Conservation (phyloP, 1,140 invertebrate genomes). For the Zaprionus capensis region DNA sequence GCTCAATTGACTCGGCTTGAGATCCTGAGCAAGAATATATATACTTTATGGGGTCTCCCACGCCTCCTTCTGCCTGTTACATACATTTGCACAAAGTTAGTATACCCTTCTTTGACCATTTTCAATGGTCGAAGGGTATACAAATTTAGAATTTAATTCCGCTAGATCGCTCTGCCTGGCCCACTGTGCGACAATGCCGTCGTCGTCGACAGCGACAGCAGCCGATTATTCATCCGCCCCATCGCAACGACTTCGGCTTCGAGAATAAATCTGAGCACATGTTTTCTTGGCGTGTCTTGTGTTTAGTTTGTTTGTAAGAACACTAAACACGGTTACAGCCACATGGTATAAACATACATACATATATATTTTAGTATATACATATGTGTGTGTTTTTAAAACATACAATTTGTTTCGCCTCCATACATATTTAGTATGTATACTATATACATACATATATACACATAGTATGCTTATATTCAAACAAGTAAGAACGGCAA, state of each 20-base stretch:
- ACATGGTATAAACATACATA: conserved; percentile 4
- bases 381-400: neutral
- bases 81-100: too few relatives aligned
- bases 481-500: neutral
- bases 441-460: too few relatives aligned
- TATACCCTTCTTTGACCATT: too few relatives aligned
- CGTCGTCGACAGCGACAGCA: conserved; percentile 37
- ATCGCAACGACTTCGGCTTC: conserved; percentile 25
- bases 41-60: too few relatives aligned
- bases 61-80: too few relatives aligned
- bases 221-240: conserved; percentile 66
- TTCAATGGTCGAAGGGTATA: too few relatives aligned
- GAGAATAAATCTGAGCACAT: conserved; percentile 4
- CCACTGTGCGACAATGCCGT: neutral
- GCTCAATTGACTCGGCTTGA: too few relatives aligned
- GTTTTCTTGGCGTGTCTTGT: conserved; percentile 1
- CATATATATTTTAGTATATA: conserved; percentile 14
- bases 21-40: too few relatives aligned
- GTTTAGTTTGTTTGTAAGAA: conserved; percentile 3
- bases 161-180: too few relatives aligned
- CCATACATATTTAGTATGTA: neutral
- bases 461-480: neutral
- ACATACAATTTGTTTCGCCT: neutral
- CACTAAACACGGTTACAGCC: neutral
- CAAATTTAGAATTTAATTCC: too few relatives aligned